These are phyloP conservation scores for Malacosoma neustria DNA, from an alignment of 2,888 invertebrate species.

Conservation along the genomic window DNA sequence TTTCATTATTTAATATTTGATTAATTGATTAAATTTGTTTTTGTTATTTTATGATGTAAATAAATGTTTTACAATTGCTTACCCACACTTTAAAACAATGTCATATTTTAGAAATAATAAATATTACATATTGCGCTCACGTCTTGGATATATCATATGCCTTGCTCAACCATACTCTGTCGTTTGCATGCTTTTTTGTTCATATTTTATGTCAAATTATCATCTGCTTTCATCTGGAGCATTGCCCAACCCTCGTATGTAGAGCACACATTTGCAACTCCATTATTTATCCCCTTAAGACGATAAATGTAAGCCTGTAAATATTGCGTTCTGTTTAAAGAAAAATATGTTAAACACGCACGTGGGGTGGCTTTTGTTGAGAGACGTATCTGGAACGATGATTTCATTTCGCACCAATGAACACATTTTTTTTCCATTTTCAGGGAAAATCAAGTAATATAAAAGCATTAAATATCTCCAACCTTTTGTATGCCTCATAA, in stretches of 20 bases:
- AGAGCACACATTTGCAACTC: slow-evolving; percentile 44
- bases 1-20: too few relatives aligned
- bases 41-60: too few relatives aligned
- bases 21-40: too few relatives aligned
- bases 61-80: too few relatives aligned
- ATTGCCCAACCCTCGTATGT: slow-evolving; percentile 31
- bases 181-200: slow-evolving; percentile 16
- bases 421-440: slow-evolving; percentile 59
- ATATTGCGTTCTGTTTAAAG: slow-evolving; percentile 50
- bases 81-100: too few relatives aligned
- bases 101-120: too few relatives aligned
- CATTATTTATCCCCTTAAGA: slow-evolving; percentile 56
- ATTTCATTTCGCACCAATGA: slow-evolving; percentile 60
- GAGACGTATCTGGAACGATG: slow-evolving; percentile 57
- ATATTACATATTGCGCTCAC: background rate
- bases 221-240: slow-evolving; percentile 28
- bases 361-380: slow-evolving; percentile 47
- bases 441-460: slow-evolving; percentile 44
- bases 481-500: slow-evolving; percentile 42
- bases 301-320: slow-evolving; percentile 47
- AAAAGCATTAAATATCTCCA: slow-evolving; percentile 50
- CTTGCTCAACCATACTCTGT: background rate
- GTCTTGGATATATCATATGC: background rate
- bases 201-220: slow-evolving; percentile 36
- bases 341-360: slow-evolving; percentile 61